Conservation (phyloP, 1,140 invertebrate species). For the Cotesia glomerata region DNA sequence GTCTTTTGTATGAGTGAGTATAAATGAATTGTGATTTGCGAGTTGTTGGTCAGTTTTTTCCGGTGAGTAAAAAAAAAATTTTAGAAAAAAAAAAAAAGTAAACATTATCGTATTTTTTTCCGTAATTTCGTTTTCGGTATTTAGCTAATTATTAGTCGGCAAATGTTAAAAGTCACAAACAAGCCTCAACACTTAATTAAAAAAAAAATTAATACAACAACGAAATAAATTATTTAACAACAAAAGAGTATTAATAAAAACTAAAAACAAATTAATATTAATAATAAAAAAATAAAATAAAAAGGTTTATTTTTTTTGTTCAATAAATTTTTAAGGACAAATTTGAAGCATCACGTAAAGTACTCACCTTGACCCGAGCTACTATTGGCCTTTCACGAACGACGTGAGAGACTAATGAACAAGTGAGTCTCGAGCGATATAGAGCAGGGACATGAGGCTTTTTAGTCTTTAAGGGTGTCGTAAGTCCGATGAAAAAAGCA, state of each 20-base stretch:
- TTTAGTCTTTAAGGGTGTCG: constrained; percentile 37
- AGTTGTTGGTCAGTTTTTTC: constrained; percentile 30
- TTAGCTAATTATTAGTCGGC: background rate
- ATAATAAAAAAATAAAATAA: background rate
- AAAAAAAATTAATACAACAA: background rate
- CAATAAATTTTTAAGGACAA: background rate
- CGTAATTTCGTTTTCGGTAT: background rate
- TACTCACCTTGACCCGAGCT: constrained; percentile 34
- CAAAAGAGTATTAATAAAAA: background rate
- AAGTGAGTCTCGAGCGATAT: constrained; percentile 18
- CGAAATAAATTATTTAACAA: background rate
- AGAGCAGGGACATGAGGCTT: constrained; percentile 11
- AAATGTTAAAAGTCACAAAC: background rate
- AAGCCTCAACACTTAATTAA: background rate
- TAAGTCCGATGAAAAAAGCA: constrained; percentile 55
- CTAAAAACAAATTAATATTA: background rate
- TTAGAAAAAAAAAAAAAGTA: background rate
- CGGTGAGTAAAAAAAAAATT: background rate
- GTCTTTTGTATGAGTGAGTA: background rate
- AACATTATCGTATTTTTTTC: background rate
- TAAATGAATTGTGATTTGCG: background rate
- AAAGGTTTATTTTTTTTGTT: background rate
- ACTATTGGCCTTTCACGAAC: constrained; percentile 25
- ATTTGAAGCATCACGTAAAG: constrained; percentile 5
- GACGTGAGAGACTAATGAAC: constrained; percentile 29